These are phyloP conservation scores for Engraulis encrasicolus DNA, from an alignment of 2,113 vertebrate species.

Conservation along the genomic window DNA sequence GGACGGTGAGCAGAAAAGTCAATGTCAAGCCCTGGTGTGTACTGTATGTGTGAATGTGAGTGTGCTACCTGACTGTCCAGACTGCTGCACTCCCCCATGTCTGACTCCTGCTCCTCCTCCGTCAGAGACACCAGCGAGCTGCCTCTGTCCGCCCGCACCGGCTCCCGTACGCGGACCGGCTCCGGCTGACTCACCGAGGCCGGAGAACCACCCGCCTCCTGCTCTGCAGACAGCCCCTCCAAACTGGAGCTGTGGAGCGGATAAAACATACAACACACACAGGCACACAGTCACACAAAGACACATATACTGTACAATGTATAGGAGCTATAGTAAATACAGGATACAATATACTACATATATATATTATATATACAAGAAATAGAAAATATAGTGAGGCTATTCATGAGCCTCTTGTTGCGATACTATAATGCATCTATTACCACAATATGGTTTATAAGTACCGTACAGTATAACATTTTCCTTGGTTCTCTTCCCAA, in stretches of 20 bases:
- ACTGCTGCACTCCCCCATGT: conserved; percentile 72
- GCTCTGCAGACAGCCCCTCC: conserved; percentile 81
- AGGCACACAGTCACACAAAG: conserved; percentile 24
- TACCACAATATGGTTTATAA: no score
- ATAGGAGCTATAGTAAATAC: conserved; percentile 16
- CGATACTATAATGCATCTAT: no score
- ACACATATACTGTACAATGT: background rate
- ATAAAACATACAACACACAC: background rate
- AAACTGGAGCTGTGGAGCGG: conserved; percentile 82
- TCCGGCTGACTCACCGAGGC: conserved; percentile 63
- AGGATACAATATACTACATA: no score
- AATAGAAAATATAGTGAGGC: no score
- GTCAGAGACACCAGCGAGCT: conserved; percentile 81
- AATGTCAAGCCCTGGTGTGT: no score
- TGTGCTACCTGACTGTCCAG: conserved; percentile 75
- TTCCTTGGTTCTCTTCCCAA: no score
- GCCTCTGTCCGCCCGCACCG: conserved; percentile 64
- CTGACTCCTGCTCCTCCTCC: conserved; percentile 81
- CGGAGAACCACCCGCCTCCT: conserved; percentile 59
- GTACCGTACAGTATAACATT: no score
- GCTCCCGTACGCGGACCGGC: conserved; percentile 58
- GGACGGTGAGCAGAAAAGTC: no score
- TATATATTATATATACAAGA: no score
- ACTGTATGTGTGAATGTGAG: conserved; percentile 11
- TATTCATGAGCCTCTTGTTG: no score